Evolutionary conservation across 2,113 vertebrate species (phyloP), one percentile per base, ranked within the genome.

Genomic region (Sterna hirundo): DNA sequence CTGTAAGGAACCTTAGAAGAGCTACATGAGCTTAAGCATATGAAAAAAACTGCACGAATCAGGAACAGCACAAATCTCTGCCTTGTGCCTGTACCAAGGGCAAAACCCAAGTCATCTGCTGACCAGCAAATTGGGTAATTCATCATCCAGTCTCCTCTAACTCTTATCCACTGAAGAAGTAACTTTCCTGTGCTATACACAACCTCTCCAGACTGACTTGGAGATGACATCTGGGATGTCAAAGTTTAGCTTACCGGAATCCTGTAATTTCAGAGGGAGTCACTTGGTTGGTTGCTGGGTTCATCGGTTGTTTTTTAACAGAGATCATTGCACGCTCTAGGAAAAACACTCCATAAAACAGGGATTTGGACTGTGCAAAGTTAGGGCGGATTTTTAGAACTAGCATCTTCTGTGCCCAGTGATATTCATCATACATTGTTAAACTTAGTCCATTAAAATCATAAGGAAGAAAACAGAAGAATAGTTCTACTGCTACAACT

Each of bases 271-370:
- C 62, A 72, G 52, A 81, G 3, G 10, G 14, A 71, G 36, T 11
- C 1, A 8, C 2, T 46, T 72, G 23, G 2, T 58, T 80, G 12
- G 0, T 36, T 75, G 46, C 1, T 22, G 65, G 29, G 23, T n/a
- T 71, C 15, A 3, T 36, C 46, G 25, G 5, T 44, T 38, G 10
- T 5, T 66, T 93, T 78, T 74, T 20, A 84, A 68, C 12, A 23
- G 34, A 69, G 5, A 60, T 26, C 36, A 32, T 62, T 57, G 38
- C n/a, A 20, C 0, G 9, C 15, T 49, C 30, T 55, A 34, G 21
- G 14, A 64, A 89, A 95, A 91, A 3, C 10, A 69, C 21, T 52
- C 21, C 10, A 0, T 29, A 68, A 68, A 52, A 47, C 11, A 71
- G 12, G 21, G 9, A 57, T 85, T 65, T 60, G 15, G 13, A 40